These are phyloP conservation scores for Anas bernieri DNA, from an alignment of 2,797 vertebrate species.

Conservation along the genomic window DNA sequence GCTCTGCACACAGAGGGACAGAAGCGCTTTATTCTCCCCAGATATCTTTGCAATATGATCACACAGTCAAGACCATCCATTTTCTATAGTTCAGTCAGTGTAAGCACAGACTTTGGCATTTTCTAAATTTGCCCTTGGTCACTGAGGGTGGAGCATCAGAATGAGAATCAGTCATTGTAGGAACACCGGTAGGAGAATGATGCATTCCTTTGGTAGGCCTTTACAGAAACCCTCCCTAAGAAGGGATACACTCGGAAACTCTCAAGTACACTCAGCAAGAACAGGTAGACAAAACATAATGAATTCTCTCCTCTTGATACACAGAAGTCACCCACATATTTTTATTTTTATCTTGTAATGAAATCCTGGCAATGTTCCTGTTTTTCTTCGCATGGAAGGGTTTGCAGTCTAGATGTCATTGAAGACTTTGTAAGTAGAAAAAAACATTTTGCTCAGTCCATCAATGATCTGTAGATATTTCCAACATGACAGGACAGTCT, in stretches of 20 bases:
- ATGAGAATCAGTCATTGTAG: slow-evolving; percentile 82
- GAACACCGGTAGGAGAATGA: slow-evolving; percentile 82
- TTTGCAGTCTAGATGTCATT: not conserved
- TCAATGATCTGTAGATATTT: not conserved
- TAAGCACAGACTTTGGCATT: not conserved
- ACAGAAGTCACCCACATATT: not conserved
- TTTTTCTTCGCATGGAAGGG: not conserved
- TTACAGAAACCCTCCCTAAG: slow-evolving; percentile 83
- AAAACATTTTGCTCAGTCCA: not conserved
- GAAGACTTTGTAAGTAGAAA: not conserved
- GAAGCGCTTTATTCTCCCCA: not conserved
- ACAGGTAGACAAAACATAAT: not conserved
- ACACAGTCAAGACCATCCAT: not conserved
- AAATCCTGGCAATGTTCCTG: not conserved
- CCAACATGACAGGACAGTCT: not conserved
- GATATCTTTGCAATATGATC: not conserved
- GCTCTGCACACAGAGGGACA: not conserved
- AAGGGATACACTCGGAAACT: not conserved
- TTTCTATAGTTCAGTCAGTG: not conserved
- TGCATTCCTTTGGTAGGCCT: slow-evolving; percentile 73
- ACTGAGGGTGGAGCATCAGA: slow-evolving; percentile 36
- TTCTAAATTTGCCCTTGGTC: not conserved
- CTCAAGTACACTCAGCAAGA: not conserved
- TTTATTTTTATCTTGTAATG: not conserved
- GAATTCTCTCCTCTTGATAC: not conserved